Percentiles rank a stretch among this genome's conserved stretches.
phyloP scores from a whole-genome alignment of 2,888 invertebrate genomes.

The Hecatera dysodea region DNA sequence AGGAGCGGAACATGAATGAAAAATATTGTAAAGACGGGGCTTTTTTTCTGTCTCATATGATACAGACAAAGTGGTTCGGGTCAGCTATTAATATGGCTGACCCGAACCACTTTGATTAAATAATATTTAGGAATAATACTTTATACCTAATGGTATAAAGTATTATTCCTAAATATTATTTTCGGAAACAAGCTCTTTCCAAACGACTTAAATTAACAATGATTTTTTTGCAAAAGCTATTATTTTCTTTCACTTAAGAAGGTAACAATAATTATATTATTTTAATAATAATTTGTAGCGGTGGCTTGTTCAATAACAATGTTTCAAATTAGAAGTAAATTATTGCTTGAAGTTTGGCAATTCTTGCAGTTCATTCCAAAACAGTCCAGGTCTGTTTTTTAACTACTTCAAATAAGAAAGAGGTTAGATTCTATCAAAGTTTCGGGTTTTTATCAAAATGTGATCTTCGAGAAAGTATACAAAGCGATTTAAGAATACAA shows the following conservation, averaged over 20 bases:
- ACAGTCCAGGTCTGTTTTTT: background rate
- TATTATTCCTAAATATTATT: too few relatives aligned
- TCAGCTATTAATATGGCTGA: too few relatives aligned
- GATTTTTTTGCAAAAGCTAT: background rate
- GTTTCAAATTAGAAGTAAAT: background rate
- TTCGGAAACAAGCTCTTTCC: too few relatives aligned
- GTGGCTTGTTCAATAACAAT: background rate
- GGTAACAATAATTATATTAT: background rate
- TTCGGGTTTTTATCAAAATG: background rate
- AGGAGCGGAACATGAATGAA: too few relatives aligned
- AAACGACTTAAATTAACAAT: background rate
- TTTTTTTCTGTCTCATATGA: too few relatives aligned
- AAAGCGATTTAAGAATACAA: too few relatives aligned
- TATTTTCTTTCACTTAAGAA: background rate
- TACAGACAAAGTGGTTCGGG: too few relatives aligned
- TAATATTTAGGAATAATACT: too few relatives aligned
- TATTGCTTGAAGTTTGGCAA: slow-evolving; percentile 8
- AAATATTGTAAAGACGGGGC: too few relatives aligned
- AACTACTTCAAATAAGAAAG: background rate
- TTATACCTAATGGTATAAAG: too few relatives aligned
- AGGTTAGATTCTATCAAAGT: background rate
- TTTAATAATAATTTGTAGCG: background rate
- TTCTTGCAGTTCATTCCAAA: slow-evolving; percentile 2
- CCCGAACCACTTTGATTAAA: too few relatives aligned
- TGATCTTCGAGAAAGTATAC: background rate